Conservation (phyloP, 2,888 invertebrate genomes). For the Acanthosepion esculentum region DNA sequence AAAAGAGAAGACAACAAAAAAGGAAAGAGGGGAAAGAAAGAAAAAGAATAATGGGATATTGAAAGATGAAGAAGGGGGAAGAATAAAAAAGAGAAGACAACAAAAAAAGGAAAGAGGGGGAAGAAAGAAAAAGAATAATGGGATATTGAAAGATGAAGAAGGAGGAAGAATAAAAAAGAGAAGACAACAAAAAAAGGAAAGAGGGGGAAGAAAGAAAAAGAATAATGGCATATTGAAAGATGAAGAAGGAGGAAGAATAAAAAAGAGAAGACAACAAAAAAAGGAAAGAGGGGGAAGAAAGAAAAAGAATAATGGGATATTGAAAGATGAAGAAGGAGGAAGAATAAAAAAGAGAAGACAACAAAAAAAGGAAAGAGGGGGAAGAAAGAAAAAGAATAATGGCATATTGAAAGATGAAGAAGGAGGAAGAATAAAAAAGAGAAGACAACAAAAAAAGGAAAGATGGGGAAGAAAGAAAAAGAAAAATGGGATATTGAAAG, state of each 20-base stretch:
- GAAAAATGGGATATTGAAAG: background rate
- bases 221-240: no score
- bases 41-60: no score
- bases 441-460: background rate
- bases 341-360: no score
- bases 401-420: background rate
- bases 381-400: background rate
- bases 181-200: background rate
- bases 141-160: rapidly evolving
- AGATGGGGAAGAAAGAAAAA: background rate
- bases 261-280: no score
- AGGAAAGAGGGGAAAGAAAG: no score
- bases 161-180: background rate
- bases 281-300: no score
- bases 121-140: no score
- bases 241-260: rapidly evolving
- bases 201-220: background rate
- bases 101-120: rapidly evolving
- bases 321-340: no score
- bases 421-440: background rate
- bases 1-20: no score
- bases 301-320: background rate
- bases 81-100: background rate
- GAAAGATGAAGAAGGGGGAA: no score
- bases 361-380: no score